A percentile compares a stretch with the other conserved stretches of the same genome.
These are phyloP conservation scores for Spisula solida DNA, from an alignment of 2,888 invertebrate genomes.

Conservation along the genomic window DNA sequence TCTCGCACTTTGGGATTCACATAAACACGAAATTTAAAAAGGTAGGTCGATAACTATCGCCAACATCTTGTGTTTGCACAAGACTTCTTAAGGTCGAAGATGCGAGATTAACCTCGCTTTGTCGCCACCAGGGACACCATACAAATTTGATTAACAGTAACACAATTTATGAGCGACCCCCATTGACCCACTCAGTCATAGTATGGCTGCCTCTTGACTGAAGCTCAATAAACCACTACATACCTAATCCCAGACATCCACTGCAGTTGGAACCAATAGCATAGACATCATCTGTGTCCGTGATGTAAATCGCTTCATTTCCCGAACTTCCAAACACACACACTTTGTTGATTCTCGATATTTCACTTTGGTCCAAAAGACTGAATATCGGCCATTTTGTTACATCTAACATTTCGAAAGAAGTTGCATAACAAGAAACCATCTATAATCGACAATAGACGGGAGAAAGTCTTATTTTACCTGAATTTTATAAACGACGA, in stretches of 20 bases:
- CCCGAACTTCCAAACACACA: constrained; percentile 90
- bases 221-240: too few relatives aligned
- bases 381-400: constrained; percentile 90
- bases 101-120: too few relatives aligned
- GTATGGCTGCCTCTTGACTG: too few relatives aligned
- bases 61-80: too few relatives aligned
- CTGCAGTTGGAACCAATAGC: constrained; percentile 89
- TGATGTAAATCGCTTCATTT: constrained; percentile 90
- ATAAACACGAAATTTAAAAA: too few relatives aligned
- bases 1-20: too few relatives aligned
- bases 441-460: background rate
- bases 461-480: background rate
- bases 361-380: constrained; percentile 88
- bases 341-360: constrained; percentile 88
- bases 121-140: too few relatives aligned
- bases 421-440: constrained; percentile 3
- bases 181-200: too few relatives aligned
- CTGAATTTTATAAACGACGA: background rate
- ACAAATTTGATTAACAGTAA: too few relatives aligned
- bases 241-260: constrained; percentile 89
- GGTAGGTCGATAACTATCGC: too few relatives aligned
- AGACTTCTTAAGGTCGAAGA: too few relatives aligned
- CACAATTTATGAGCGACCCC: too few relatives aligned
- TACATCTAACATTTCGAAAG: constrained; percentile 72
- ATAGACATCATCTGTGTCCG: constrained; percentile 89